These are phyloP conservation scores for Musca vetustissima DNA, from an alignment of 1,140 invertebrate genomes.

Conservation along the genomic window DNA sequence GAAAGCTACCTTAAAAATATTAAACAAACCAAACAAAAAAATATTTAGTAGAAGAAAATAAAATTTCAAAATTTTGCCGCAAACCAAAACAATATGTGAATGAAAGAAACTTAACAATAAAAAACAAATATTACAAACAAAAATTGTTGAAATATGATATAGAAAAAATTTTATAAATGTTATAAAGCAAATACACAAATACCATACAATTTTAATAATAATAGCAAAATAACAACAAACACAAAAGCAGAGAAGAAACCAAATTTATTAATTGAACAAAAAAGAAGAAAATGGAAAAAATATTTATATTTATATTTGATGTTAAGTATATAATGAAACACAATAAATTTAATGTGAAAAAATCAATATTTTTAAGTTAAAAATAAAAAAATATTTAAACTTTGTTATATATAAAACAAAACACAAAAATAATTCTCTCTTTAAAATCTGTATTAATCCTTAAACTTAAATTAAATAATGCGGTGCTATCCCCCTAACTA, in stretches of 20 bases:
- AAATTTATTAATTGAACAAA: background rate
- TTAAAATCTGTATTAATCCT: background rate
- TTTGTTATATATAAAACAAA: background rate
- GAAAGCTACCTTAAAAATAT: slow-evolving; percentile 12
- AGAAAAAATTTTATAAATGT: slow-evolving; percentile 4
- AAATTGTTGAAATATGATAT: background rate
- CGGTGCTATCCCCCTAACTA: slow-evolving; percentile 4
- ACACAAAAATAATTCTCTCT: background rate
- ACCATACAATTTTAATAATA: background rate
- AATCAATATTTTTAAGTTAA: background rate
- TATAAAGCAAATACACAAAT: slow-evolving; percentile 1
- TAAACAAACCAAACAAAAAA: background rate
- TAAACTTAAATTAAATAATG: background rate
- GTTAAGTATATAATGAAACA: slow-evolving; percentile 8
- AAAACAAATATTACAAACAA: background rate
- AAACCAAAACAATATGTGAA: too few relatives aligned
- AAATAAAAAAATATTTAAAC: background rate
- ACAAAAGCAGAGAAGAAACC: too few relatives aligned
- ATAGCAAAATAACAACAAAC: background rate
- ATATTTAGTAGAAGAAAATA: slow-evolving; percentile 2
- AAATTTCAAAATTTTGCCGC: background rate
- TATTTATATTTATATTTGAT: slow-evolving; percentile 9
- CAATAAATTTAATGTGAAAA: background rate
- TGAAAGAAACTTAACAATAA: too few relatives aligned
- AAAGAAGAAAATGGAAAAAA: background rate